Base-by-base conservation (phyloP, 2,888 invertebrate species). In the Athalia cordata region DNA sequence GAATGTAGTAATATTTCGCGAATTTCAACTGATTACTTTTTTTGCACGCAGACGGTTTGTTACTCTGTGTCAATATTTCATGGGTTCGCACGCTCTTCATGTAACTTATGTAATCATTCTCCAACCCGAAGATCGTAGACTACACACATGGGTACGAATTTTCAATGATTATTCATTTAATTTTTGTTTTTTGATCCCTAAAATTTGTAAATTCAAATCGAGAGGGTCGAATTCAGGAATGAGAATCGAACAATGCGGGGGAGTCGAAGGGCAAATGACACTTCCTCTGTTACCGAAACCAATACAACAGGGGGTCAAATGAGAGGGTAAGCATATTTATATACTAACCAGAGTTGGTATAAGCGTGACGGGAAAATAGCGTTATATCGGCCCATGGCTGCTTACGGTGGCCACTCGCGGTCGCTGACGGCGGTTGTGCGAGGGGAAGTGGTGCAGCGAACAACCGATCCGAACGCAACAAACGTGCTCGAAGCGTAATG, bases 401-500 rank as follows among this genome's bases (percentile, higher is more conserved):
- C 52, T 68, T 55, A 52, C 57, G 47, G 57, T 72, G 72, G 72
- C 72, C 47, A 57, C 7, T 11, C 5, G 57, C 59, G 59, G 57
- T 72, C 59, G 47, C 55, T 52, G 45, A 9, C 59, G 13, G 72
- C 72, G 68, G 68, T 55, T 68, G 29, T 55, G 50, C 15, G 68
- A 72, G 59, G 29, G 29, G 29, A 29, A 29, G 29, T 29, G 29
- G 45, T 47, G 57, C 59, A 59, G 43, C 45, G 47, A 72, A 72
- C 59, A 72, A 59, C 76, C 62, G 78, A 67, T 62, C 76, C 66
- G 81, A 79, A 66, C 79, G 81, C 83, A 85, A 82, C 82, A 83
- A 83, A 84, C 83, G 83, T 83, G 84, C 84, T 81, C 80, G 80
- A 81, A 84, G 59, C 68, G 70, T 77, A 84, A 85, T 84, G 86